Conservation (phyloP, 2,113 vertebrate genomes). For the Mohoua ochrocephala region DNA sequence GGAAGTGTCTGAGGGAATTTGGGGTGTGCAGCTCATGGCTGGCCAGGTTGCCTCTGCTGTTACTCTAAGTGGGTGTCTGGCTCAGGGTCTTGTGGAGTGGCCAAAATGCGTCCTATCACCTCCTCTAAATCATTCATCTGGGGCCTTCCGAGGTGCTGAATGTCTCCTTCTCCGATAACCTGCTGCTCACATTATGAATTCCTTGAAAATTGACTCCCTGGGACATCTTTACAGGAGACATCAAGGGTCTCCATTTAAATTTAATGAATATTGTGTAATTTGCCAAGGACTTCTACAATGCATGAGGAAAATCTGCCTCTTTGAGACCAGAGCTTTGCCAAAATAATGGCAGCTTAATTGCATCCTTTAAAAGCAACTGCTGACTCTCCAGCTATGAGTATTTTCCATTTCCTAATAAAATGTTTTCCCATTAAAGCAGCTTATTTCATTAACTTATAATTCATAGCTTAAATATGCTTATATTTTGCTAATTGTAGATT, state of each 20-base stretch:
- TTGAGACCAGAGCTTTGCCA: not conserved
- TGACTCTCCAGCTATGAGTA: not conserved
- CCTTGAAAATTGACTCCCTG: constrained; percentile 64
- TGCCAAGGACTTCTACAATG: constrained; percentile 4
- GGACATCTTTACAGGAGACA: constrained; percentile 44
- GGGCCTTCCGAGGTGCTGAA: not conserved
- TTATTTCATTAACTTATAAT: constrained; percentile 11
- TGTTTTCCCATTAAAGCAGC: not conserved
- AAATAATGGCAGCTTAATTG: not conserved
- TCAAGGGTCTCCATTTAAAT: constrained; percentile 34
- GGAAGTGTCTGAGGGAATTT: not conserved
- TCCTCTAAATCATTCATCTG: constrained; percentile 56
- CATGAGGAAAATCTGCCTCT: constrained; percentile 5
- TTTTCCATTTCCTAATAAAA: constrained; percentile 12
- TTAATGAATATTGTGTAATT: constrained; percentile 53
- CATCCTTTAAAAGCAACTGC: constrained; percentile 9
- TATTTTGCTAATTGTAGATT: constrained; percentile 29
- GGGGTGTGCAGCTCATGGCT: not conserved
- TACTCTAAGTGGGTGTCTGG: not conserved
- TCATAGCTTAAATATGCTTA: not conserved
- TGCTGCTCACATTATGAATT: constrained; percentile 52
- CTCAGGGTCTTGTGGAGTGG: not conserved
- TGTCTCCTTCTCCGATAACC: constrained; percentile 54
- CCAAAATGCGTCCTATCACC: not conserved
- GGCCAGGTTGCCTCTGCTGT: not conserved